Conservation (phyloP, 23 tunicate species). For the Diplosoma virens region DNA sequence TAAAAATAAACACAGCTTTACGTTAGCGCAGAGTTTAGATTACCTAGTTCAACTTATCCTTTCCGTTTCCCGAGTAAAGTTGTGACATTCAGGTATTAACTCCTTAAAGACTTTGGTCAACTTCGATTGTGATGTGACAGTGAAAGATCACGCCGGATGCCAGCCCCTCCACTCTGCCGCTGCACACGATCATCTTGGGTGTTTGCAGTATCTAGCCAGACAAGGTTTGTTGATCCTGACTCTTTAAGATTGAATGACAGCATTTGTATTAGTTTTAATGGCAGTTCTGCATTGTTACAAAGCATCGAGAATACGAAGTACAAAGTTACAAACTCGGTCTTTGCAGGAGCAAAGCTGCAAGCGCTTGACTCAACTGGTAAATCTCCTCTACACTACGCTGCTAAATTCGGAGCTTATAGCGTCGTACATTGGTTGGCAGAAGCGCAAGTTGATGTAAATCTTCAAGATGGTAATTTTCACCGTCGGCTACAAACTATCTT, state of each 20-base stretch:
- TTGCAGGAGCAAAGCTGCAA: conserved; percentile 54
- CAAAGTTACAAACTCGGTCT: too few species aligned
- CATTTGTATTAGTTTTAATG: too few species aligned
- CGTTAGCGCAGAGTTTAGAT: not conserved
- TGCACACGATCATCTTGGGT: conserved; percentile 32
- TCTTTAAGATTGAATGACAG: too few species aligned
- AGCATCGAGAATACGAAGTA: too few species aligned
- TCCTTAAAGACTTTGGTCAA: conserved; percentile 22
- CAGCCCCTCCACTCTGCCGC: conserved; percentile 59
- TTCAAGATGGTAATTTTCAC: conserved; percentile 30
- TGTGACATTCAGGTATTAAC: conserved; percentile 34
- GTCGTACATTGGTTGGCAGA: conserved; percentile 63
- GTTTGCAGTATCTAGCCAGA: conserved; percentile 45
- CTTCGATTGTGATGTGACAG: conserved; percentile 50
- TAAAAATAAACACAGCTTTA: too few species aligned
- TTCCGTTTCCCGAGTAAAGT: too few species aligned
- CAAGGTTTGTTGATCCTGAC: conserved; percentile 50
- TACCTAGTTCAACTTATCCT: not conserved
- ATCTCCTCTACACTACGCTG: conserved; percentile 43
- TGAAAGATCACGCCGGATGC: conserved; percentile 35
- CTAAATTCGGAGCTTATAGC: conserved; percentile 37
- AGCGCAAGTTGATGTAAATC: conserved; percentile 19
- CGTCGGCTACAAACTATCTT: too few species aligned
- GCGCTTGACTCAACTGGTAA: conserved; percentile 38
- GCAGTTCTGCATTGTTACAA: too few species aligned